phyloP scores from a whole-genome alignment of 1,140 invertebrate genomes.

The Sesamia nonagrioides region DNA sequence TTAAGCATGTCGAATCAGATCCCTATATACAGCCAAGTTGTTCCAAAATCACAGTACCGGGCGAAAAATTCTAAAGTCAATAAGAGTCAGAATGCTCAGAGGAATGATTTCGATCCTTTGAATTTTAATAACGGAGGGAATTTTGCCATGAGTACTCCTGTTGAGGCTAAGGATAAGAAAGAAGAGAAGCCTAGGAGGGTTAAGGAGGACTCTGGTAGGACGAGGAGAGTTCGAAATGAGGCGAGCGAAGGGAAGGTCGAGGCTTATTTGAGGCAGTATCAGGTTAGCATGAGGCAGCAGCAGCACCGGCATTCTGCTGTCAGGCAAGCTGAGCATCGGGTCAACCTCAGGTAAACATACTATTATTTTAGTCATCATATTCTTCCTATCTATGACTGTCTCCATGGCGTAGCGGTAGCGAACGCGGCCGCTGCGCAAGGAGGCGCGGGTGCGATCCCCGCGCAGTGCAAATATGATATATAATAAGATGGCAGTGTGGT shows the following conservation, averaged over 20 bases:
- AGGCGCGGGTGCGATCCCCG: too few species aligned
- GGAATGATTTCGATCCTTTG: constrained; percentile 81
- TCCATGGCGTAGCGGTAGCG: too few species aligned
- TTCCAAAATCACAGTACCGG: constrained; percentile 79
- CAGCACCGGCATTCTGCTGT: constrained; percentile 82
- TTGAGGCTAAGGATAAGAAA: constrained; percentile 68
- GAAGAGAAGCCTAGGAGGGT: constrained; percentile 69
- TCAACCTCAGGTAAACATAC: constrained; percentile 78
- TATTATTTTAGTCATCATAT: background rate
- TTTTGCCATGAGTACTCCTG: constrained; percentile 72
- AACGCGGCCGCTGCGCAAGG: too few species aligned
- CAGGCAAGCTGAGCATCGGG: constrained; percentile 83
- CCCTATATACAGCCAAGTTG: constrained; percentile 86
- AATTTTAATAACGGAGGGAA: constrained; percentile 86
- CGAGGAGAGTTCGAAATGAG: constrained; percentile 66
- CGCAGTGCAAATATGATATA: too few species aligned
- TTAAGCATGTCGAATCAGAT: constrained; percentile 84
- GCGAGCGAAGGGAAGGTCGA: constrained; percentile 81
- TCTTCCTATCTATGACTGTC: too few species aligned
- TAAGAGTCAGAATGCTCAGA: constrained; percentile 61
- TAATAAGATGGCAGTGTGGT: too few species aligned
- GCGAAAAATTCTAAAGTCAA: constrained; percentile 66
- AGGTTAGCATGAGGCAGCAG: constrained; percentile 83
- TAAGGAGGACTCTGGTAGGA: constrained; percentile 51
- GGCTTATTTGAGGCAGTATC: constrained; percentile 83